Evolutionary conservation across 2,797 vertebrate species (phyloP).

Genomic region (Rachycentron canadum): DNA sequence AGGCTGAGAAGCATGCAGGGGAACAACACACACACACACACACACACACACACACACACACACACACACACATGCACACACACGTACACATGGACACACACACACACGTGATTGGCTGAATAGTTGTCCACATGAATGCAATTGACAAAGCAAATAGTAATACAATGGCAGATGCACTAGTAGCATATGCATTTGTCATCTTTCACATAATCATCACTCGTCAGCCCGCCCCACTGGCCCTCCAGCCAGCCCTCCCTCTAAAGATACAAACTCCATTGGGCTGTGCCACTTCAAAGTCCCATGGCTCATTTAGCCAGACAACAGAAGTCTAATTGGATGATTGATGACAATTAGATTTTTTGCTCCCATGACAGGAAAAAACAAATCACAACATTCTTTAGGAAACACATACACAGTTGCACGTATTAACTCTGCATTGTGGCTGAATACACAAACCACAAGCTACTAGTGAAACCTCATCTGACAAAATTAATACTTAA

Average conservation of each 20-base stretch:
- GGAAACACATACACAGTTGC: conserved; percentile 2
- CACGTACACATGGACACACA: conserved; percentile 27
- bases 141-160: conserved; percentile 57
- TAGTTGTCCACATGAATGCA: conserved; percentile 47
- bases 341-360: conserved; percentile 59
- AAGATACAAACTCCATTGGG: conserved; percentile 48
- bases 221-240: background rate
- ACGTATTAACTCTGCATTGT: too few relatives aligned
- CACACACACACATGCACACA: conserved; percentile 29
- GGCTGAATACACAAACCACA: background rate
- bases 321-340: conserved; percentile 69
- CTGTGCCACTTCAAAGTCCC: conserved; percentile 60
- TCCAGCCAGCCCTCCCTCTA: background rate
- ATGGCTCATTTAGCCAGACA: conserved; percentile 68
- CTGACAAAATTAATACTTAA: background rate
- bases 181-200: conserved; percentile 38
- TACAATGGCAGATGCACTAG: conserved; percentile 19
- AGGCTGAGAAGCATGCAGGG: conserved; percentile 65
- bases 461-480: background rate
- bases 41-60: conserved; percentile 37
- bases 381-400: conserved; percentile 17
- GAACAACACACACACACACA: conserved; percentile 52
- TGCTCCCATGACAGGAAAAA: conserved; percentile 36
- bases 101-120: conserved; percentile 38
- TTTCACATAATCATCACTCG: conserved; percentile 22